These are phyloP conservation scores for Ennomos erosarius DNA, from an alignment of 2,888 invertebrate genomes.

Conservation along the genomic window DNA sequence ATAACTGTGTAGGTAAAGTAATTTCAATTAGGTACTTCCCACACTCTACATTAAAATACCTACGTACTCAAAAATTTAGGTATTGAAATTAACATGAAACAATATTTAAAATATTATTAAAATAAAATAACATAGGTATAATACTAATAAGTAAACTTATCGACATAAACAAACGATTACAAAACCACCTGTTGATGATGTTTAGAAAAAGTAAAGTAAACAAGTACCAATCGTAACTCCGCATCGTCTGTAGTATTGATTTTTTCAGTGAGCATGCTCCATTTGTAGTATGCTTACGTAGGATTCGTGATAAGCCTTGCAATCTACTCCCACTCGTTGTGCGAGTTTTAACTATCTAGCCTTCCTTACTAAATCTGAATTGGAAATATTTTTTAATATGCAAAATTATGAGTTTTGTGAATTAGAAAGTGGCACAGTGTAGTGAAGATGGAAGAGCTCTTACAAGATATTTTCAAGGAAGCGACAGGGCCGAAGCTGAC, in stretches of 20 bases:
- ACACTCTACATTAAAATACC: no score
- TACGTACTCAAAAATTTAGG: no score
- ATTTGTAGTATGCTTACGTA: slow-evolving; percentile 48
- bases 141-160: neutral
- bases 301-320: slow-evolving; percentile 61
- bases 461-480: slow-evolving; percentile 94
- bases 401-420: slow-evolving; percentile 24
- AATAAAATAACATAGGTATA: no score
- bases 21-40: no score
- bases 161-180: slow-evolving; percentile 15
- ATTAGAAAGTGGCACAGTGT: slow-evolving; percentile 5
- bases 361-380: slow-evolving; percentile 19
- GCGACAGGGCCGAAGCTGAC: slow-evolving; percentile 91
- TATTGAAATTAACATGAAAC: no score
- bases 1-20: no score
- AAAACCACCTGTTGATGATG: slow-evolving; percentile 65
- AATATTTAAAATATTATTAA: no score
- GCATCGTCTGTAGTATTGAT: slow-evolving; percentile 64
- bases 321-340: slow-evolving; percentile 61
- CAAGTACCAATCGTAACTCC: slow-evolving; percentile 44
- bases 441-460: slow-evolving; percentile 91
- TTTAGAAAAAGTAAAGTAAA: slow-evolving; percentile 47
- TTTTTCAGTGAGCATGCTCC: slow-evolving; percentile 78
- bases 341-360: slow-evolving; percentile 8
- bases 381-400: neutral